phyloP scores from a whole-genome alignment of 2,797 vertebrate species.

The Acipenser ruthenus region DNA sequence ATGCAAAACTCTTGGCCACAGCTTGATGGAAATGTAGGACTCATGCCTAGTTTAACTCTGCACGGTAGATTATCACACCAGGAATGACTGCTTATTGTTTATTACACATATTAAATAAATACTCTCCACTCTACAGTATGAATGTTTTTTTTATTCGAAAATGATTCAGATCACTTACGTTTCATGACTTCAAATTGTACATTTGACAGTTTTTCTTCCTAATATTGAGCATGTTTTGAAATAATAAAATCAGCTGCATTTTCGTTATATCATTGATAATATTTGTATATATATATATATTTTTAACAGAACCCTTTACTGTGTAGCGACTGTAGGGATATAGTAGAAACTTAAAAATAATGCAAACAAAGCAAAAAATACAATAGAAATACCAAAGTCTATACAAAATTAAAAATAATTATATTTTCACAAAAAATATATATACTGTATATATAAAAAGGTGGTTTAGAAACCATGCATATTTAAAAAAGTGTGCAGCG shows the following conservation, averaged over 20 bases:
- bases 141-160: conserved; percentile 52
- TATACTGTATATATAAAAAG: conserved; percentile 23
- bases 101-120: too few species aligned
- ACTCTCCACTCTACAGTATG: neutral
- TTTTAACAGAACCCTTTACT: conserved; percentile 28
- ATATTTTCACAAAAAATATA: conserved; percentile 28
- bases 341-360: conserved; percentile 29
- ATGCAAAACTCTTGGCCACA: too few species aligned
- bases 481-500: conserved; percentile 44
- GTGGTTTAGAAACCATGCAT: conserved; percentile 49
- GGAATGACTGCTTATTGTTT: too few species aligned
- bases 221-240: conserved; percentile 30
- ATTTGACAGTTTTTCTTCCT: conserved; percentile 34
- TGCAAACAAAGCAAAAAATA: conserved; percentile 8
- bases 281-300: neutral
- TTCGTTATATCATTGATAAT: neutral
- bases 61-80: too few species aligned
- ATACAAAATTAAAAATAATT: conserved; percentile 25
- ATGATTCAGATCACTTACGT: conserved; percentile 62
- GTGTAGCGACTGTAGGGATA: conserved; percentile 49
- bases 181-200: conserved; percentile 58
- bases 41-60: too few species aligned
- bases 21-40: too few species aligned
- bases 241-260: conserved; percentile 16
- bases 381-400: conserved; percentile 16